Conservation (phyloP, 2,888 invertebrate species). For the Lithophane socia region DNA sequence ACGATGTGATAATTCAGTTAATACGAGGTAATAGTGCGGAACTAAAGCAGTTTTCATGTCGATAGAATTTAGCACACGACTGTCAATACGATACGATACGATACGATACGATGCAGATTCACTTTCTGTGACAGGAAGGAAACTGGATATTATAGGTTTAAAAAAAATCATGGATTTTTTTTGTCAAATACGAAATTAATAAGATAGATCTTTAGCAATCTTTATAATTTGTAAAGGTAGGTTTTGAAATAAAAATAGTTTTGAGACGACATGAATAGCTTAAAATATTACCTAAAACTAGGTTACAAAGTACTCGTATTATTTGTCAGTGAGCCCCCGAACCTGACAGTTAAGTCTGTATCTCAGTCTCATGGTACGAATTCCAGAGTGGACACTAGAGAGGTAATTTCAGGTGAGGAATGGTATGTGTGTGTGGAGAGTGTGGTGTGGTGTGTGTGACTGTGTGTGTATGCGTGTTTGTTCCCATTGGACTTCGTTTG, state of each 20-base stretch:
- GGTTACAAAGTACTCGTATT: neutral
- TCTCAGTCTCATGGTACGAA: neutral
- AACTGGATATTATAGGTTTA: neutral
- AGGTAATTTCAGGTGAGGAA: neutral
- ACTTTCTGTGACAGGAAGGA: neutral
- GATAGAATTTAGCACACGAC: conserved; percentile 11
- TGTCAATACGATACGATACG: neutral
- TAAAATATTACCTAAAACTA: neutral
- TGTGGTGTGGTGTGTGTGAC: neutral
- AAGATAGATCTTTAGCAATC: neutral
- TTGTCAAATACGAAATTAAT: too few species aligned
- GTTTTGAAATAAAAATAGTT: too few species aligned
- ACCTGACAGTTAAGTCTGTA: neutral
- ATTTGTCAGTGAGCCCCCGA: neutral
- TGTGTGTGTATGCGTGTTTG: neutral
- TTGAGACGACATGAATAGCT: too few species aligned
- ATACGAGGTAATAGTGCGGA: conserved; percentile 18
- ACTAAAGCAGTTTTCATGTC: conserved; percentile 26
- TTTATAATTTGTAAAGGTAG: neutral
- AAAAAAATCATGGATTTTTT: neutral
- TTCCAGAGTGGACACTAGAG: neutral
- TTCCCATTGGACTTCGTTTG: neutral
- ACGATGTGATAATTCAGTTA: neutral
- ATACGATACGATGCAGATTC: neutral
- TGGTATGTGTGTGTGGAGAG: neutral